Percentiles rank a stretch among this genome's conserved stretches.
phyloP scores from a whole-genome alignment of 2,797 vertebrate species.

The Schizothorax lantsangensis region DNA sequence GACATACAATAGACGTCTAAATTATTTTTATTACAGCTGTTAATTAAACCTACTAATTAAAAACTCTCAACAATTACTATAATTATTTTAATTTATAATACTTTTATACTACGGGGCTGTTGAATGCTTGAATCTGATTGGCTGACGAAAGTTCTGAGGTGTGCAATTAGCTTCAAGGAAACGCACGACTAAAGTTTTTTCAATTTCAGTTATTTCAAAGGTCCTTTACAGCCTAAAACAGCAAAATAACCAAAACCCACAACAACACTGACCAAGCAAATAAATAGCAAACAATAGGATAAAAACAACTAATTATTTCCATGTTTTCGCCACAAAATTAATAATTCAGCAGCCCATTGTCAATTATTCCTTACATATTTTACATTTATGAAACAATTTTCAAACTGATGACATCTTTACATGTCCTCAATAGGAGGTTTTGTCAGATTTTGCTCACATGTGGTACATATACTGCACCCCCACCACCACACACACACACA shows the following conservation, averaged over 20 bases:
- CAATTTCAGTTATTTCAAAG: background rate
- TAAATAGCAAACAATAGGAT: background rate
- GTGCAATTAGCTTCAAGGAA: background rate
- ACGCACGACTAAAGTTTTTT: too few relatives aligned
- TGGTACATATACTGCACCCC: background rate
- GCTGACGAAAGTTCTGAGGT: background rate
- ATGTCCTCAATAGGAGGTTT: background rate
- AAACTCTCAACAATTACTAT: background rate
- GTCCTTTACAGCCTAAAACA: background rate
- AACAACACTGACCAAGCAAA: background rate
- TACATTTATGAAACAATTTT: background rate
- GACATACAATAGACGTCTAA: background rate
- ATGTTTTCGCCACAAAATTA: background rate
- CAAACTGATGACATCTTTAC: background rate
- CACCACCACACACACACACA: background rate
- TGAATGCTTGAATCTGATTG: background rate
- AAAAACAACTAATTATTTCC: background rate
- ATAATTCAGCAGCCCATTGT: background rate
- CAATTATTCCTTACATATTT: background rate
- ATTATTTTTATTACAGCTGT: background rate
- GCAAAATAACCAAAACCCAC: background rate
- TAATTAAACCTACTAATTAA: background rate
- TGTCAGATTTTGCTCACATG: background rate
- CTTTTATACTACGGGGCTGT: background rate
- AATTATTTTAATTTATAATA: background rate